Evolutionary conservation across 2,113 vertebrate species (phyloP), one percentile per base, ranked within the genome.

Genomic region (Limnothrissa miodon): DNA sequence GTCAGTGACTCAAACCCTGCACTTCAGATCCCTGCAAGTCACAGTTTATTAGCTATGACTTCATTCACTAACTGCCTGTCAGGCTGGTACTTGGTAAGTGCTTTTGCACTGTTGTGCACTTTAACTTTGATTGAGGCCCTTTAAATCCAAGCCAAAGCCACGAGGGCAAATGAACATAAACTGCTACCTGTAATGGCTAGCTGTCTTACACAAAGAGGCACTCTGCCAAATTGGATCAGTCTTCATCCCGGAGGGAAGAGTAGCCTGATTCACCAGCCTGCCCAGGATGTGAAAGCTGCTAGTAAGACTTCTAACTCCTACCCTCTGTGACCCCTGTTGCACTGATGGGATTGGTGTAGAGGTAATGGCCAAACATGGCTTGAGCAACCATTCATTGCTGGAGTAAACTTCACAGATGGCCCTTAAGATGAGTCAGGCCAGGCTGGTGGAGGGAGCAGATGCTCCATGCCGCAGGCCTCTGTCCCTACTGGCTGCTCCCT

Each of bases 331-430:
- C 51, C 51, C 51, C 51, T 23, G 19, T 56, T 21, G 51, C 51
- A 3, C 51, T 56, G 51, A 56, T 56, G 51, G 51, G 51, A 56
- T 23, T 56, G 4, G 21, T 7, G 19, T 56, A 23, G 21, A 23
- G 29, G 59, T 25, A 66, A 66, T 66, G 59, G 25, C 59, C 59
- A 25, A 66, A 66, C 59, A 29, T 66, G 59, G 10, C 29, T 66
- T 66, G 8, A 66, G 59, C n/a, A 66, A 66, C 10, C 59, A 66
- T 56, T 21, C 51, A 56, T 23, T 56, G 51, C 59, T 66, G 59
- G 8, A 66, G 29, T 66, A 66, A 29, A 66, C 59, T 66, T 66
- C n/a, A 29, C 59, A 66, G 59, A 66, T 66, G 59, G 59, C 59
- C 29, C 59, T 66, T 66, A 66, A 33, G n/a, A 66, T 66, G n/a